Percentiles rank a stretch among this genome's conserved stretches.
Conservation (phyloP, 2,113 vertebrate species). For the Pachycephala philippinensis region DNA sequence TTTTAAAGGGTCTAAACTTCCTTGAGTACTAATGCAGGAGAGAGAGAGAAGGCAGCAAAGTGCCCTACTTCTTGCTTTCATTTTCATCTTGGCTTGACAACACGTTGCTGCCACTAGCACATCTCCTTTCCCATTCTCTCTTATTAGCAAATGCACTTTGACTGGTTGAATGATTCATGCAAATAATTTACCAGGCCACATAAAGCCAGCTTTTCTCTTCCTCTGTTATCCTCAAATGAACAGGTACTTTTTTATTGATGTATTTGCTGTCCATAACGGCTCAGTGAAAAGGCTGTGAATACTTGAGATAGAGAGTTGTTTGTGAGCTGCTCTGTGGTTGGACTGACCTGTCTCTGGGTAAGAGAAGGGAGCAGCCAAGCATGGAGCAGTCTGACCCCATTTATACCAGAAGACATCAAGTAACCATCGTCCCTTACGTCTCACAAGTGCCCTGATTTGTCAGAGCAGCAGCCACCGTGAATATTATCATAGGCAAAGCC, state of each 20-base stretch:
- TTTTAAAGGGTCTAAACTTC: background rate
- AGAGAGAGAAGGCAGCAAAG: background rate
- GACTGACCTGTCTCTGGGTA: background rate
- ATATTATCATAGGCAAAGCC: background rate
- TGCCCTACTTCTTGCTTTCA: slow-evolving; percentile 5
- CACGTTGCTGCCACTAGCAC: background rate
- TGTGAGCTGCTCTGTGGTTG: background rate
- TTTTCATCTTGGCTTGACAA: background rate
- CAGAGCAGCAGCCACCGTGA: background rate
- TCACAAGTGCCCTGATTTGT: background rate
- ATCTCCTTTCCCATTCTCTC: background rate
- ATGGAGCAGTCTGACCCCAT: background rate
- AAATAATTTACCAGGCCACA: background rate
- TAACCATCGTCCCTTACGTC: background rate
- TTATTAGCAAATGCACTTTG: slow-evolving; percentile 25
- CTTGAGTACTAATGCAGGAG: background rate
- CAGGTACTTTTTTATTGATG: background rate
- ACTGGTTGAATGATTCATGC: slow-evolving; percentile 36
- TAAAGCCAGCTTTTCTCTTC: background rate
- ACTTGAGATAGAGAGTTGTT: background rate
- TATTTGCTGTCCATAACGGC: background rate
- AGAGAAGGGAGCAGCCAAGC: background rate
- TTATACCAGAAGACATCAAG: background rate
- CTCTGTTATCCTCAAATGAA: background rate
- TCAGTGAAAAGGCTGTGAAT: background rate